Evolutionary conservation across 1,140 invertebrate species (phyloP), one percentile per base, ranked within the genome.

Genomic region (Temnothorax curvispinosus): DNA sequence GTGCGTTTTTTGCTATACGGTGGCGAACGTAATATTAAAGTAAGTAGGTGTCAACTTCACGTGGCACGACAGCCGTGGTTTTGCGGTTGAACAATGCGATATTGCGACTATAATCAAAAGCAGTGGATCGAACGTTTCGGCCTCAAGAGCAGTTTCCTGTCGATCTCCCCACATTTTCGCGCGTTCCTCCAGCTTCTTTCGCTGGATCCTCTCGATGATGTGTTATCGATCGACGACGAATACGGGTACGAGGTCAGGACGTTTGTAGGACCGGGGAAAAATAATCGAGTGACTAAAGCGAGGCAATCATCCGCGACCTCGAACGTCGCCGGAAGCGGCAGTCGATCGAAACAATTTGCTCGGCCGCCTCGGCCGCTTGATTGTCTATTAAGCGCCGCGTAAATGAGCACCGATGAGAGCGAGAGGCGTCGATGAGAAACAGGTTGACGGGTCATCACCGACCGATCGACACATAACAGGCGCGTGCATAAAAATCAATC

Each of bases 261-360:
- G 52, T 72, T 88, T 86, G 67, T 50, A 88, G 90, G 50, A 82
- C 41, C 54, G 77, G 64, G 41, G 82, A 91, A 92, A 91, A 90
- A 91, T 92, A 91, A 92, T 92, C 86, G 88, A 82, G 80, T 88
- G 44, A 86, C 71, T 41, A 71, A 81, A 81, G 64, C 54, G 58
- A 88, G 84, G 89, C 89, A 91, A 91, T 91, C 87, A 90, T 91
- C 77, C 58, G 60, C 65, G 64, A 60, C 52, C 74, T 84, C 74
- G 90, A 77, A 88, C 84, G 81, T 62, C 84, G 87, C 84, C 94
- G 93, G 93, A 94, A 92, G 90, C 91, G 81, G 82, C 89, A 94
- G 94, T 94, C 93, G 93, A 95, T 95, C 93, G 92, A 94, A 93
- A 94, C 94, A 95, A 95, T 95, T 95, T 94, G 90, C 92, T 65